Percentiles rank a stretch among this genome's conserved stretches.
Evolutionary conservation across 1,140 invertebrate species (phyloP).

Genomic region (Onthophagus taurus): DNA sequence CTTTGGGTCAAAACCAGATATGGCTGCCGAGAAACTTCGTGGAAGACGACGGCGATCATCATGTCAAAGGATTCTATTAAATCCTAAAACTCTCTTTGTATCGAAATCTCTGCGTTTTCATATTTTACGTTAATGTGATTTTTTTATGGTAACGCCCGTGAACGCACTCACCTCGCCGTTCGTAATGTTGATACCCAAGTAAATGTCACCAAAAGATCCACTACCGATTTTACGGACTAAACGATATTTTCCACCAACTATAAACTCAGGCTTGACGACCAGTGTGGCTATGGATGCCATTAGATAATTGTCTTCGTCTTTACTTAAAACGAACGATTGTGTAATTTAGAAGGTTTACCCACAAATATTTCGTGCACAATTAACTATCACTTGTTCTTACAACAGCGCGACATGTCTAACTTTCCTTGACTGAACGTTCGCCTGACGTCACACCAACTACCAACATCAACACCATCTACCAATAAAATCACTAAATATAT

Average conservation of each 20-base stretch:
- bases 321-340: slow-evolving; percentile 19
- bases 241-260: slow-evolving; percentile 87
- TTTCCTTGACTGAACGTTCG: slow-evolving; percentile 33
- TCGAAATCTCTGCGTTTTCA: too few relatives aligned
- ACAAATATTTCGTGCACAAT: slow-evolving; percentile 31
- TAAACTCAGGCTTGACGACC: slow-evolving; percentile 35
- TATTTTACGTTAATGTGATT: too few relatives aligned
- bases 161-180: slow-evolving; percentile 79
- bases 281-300: slow-evolving; percentile 29
- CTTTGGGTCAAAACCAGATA: slow-evolving; percentile 19
- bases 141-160: too few relatives aligned
- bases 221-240: slow-evolving; percentile 95
- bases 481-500: too few relatives aligned
- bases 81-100: too few relatives aligned
- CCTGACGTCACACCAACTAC: slow-evolving; percentile 31
- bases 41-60: too few relatives aligned
- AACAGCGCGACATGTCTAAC: slow-evolving; percentile 38
- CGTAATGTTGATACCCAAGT: slow-evolving; percentile 89
- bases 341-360: slow-evolving; percentile 28
- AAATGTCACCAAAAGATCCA: slow-evolving; percentile 98
- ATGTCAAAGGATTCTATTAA: too few relatives aligned
- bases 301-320: slow-evolving; percentile 25
- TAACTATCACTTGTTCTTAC: slow-evolving; percentile 34
- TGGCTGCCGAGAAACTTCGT: slow-evolving; percentile 26
- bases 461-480: slow-evolving; percentile 4